Base-by-base conservation (phyloP, 2,113 vertebrate genomes). In the Scalopus aquaticus region DNA sequence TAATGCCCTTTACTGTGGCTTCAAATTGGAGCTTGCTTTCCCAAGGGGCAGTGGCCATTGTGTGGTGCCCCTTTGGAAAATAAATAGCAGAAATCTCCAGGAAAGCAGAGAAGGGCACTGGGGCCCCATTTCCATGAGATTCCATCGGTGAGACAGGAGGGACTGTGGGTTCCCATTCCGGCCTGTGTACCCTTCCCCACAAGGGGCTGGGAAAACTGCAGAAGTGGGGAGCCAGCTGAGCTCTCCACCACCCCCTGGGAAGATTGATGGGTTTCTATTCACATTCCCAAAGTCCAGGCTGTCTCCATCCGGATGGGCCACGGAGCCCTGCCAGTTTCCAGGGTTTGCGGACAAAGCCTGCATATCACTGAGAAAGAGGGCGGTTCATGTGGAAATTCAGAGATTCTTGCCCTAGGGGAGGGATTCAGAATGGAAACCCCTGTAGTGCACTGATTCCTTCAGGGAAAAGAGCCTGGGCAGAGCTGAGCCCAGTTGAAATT, bases 191-290 rank as follows among this genome's bases (percentile, higher is more conserved):
- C 24, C 3, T 60, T 88, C 42, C 51, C 19, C 44, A 46, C 15
- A 8, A 35, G 64, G 73, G 22, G 4, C 0, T 64, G 35, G 51
- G 74, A 24, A 5, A 35, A 15, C 35, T 32, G 24, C 26, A 22
- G 51, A 73, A 44, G 80, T 30, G 11, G 64, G 9, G 42, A 86
- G 26, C 30, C 56, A 35, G 37, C 2, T 3, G 19, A 67, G 39
- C 64, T 51, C 8, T 0, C 20, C 17, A 26, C 32, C 46, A 19
- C 35, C 7, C 54, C 74, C 26, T 19, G 10, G 16, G 24, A 67
- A 88, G 73, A 94, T 6, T 24, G 49, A 89, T 90, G 54, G 9
- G 9, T 56, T 95, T 94, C 91, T 77, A 94, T 94, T 88, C 46
- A 58, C 0, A 1, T 44, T 86, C 39, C 37, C 11, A 76, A 91